Base-by-base conservation (phyloP, 2,888 invertebrate genomes). In the Diplazon laetatorius region DNA sequence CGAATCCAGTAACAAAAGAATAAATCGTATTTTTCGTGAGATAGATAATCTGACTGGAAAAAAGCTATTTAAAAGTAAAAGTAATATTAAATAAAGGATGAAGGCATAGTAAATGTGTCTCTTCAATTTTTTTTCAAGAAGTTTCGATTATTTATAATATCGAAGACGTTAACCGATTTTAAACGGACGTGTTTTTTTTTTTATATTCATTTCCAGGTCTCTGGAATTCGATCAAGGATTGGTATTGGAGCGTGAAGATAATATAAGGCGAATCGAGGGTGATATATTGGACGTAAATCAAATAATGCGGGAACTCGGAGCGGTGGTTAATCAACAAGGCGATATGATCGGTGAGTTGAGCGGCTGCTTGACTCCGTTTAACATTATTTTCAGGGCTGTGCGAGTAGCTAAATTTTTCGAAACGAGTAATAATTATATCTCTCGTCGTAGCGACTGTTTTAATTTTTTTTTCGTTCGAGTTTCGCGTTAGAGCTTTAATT, bases 201-300 rank as follows among this genome's bases (percentile, higher is more conserved):
- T 35, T 60, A 22, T 10, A n/a, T 59, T 25, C 6, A 6, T 59
- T 73, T 91, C 92, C 5, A 93, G 94, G 86, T 93, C 94, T 52
- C 91, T 96, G 48, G 94, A 95, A 85, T 96, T 96, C 88, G 96
- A 97, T 88, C 95, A 95, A 78, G 96, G 95, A 80, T 93, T 97
- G 92, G 90, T 97, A 71, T 85, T 95, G 42, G 97, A 98, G 85
- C 93, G 96, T 60, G 96, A 97, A 87, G 94, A 95, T 9, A 94
- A 96, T 87, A 94, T 97, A 81, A 93, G 93, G 84, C 94, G 95
- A 88, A 95, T 98, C 60, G 97, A 97, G 89, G 93, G 94, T 0
- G 95, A 96, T 88, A 94, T 97, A 65, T 90, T 97, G 76, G 97
- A 97, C 90, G 95, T 97, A 5, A 96, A 96, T 90, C 94, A 95